Evolutionary conservation across 2,113 vertebrate genomes (phyloP).

Genomic region (Datnioides undecimradiatus): DNA sequence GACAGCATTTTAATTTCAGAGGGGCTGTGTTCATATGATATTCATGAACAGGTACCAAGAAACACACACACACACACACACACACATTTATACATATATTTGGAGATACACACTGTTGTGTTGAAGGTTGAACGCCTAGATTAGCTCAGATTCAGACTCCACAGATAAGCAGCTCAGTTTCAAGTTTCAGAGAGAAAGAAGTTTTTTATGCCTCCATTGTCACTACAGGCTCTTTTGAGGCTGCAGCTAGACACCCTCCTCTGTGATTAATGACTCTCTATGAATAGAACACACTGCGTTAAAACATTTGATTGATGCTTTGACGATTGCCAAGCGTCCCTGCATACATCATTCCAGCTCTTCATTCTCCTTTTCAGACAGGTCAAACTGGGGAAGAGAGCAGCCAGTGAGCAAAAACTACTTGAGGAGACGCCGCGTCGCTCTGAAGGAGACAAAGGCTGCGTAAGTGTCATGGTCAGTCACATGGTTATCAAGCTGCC

Average conservation of each 20-base stretch:
- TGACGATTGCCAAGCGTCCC: conserved; percentile 57
- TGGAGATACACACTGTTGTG: conserved; percentile 5
- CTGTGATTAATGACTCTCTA: conserved; percentile 77
- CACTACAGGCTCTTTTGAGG: conserved; percentile 55
- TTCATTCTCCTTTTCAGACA: conserved; percentile 54
- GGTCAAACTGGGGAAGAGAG: conserved; percentile 42
- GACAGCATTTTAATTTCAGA: conserved; percentile 30
- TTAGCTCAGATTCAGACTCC: conserved; percentile 31
- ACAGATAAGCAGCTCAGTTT: conserved; percentile 35
- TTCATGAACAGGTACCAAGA: conserved; percentile 5
- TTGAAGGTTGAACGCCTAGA: conserved; percentile 48
- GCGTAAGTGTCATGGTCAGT: conserved; percentile 18
- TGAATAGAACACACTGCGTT: conserved; percentile 69
- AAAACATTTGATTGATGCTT: conserved; percentile 78
- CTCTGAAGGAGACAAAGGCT: conserved; percentile 33
- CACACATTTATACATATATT: conserved; percentile 1
- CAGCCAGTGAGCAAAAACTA: conserved; percentile 34
- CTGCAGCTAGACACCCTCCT: conserved; percentile 46
- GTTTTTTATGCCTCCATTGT: conserved; percentile 50
- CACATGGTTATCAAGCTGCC: neutral
- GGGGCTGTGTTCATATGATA: conserved; percentile 9
- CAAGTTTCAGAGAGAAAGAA: conserved; percentile 45
- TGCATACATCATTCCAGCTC: conserved; percentile 64
- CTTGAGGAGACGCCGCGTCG: conserved; percentile 12
- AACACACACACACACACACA: neutral